These are phyloP conservation scores for Crotalus viridis DNA, from an alignment of 2,113 vertebrate genomes.

Conservation along the genomic window DNA sequence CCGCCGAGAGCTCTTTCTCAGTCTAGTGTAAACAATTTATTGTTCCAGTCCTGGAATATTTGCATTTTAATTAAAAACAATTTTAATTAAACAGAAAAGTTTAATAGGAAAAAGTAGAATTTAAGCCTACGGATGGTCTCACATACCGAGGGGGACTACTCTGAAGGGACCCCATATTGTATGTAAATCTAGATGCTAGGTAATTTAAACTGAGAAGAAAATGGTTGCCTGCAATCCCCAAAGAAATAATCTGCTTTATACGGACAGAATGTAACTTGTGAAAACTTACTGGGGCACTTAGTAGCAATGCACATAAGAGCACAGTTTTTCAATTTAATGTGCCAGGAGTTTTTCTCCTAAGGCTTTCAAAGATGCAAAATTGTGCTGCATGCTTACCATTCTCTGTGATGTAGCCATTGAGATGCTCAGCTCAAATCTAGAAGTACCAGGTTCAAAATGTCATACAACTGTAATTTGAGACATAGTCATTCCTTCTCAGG, in stretches of 20 bases:
- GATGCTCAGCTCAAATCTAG: not conserved
- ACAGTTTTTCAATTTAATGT: not conserved
- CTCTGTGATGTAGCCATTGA: not conserved
- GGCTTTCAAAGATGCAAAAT: not conserved
- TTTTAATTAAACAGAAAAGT: constrained; percentile 75
- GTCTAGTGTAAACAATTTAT: constrained; percentile 76
- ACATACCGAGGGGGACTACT: constrained; percentile 57
- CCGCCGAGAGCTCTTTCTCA: constrained; percentile 68
- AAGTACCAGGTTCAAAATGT: not conserved
- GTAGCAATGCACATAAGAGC: not conserved
- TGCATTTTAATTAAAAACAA: constrained; percentile 76
- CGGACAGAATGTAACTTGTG: constrained; percentile 38
- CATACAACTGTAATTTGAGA: not conserved
- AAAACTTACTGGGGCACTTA: not conserved
- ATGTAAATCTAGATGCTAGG: constrained; percentile 44
- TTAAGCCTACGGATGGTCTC: constrained; percentile 61
- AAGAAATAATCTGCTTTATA: constrained; percentile 43
- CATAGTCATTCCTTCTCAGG: not conserved
- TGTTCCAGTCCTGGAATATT: constrained; percentile 74
- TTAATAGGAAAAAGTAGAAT: constrained; percentile 67
- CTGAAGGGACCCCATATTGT: constrained; percentile 46
- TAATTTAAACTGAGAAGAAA: constrained; percentile 50
- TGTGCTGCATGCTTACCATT: not conserved
- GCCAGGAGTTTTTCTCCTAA: not conserved
- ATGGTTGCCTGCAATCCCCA: constrained; percentile 43